Percentiles rank a stretch among this genome's conserved stretches.
Conservation (phyloP, 2,113 vertebrate species). For the Pampusana beccarii region DNA sequence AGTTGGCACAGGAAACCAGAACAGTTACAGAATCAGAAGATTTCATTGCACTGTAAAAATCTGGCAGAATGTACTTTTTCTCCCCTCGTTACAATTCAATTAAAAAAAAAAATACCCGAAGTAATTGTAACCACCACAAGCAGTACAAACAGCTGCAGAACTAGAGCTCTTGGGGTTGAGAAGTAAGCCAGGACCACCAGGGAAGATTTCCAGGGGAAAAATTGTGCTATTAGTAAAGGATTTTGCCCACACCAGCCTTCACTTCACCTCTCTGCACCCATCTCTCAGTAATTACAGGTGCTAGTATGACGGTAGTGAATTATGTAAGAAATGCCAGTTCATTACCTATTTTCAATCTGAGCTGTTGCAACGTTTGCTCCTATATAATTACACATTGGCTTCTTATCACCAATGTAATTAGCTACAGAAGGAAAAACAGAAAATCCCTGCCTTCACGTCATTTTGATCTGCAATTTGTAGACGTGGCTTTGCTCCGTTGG, state of each 20-base stretch:
- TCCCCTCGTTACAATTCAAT: neutral
- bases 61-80: neutral
- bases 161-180: neutral
- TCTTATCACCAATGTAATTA: neutral
- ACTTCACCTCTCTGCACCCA: neutral
- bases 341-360: constrained; percentile 1
- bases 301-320: neutral
- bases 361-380: constrained; percentile 43
- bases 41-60: neutral
- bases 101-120: neutral
- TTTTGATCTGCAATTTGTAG: neutral
- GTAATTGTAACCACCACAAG: neutral
- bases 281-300: neutral
- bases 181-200: rapidly evolving
- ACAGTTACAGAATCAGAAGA: neutral
- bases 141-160: neutral
- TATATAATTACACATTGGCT: constrained; percentile 29
- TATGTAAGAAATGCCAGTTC: neutral
- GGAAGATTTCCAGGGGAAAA: neutral
- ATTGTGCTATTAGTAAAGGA: rapidly evolving
- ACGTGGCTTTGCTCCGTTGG: neutral
- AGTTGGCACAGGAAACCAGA: neutral
- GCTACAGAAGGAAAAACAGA: neutral
- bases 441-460: neutral
- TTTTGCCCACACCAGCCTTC: neutral